Evolutionary conservation across 2,797 vertebrate species (phyloP), one percentile per base, ranked within the genome.

Genomic region (Acanthurus lineatus): DNA sequence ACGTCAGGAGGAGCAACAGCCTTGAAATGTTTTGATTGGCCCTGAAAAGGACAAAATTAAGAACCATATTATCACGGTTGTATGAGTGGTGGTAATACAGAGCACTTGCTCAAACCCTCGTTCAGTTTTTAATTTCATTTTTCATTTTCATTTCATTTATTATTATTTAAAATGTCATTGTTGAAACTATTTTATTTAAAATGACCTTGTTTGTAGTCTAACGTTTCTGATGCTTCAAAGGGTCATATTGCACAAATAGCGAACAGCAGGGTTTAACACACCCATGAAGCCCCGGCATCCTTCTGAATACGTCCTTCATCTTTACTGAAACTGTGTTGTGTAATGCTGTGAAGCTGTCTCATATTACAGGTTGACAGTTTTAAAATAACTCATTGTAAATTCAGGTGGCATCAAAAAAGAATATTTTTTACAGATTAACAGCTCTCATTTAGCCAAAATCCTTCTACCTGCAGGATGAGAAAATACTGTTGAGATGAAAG

Each of bases 401-500:
- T 58, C 25, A 42, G 60, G 32, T 40, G 45, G 42, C 20, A 69
- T 79, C 58, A 71, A 32, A 47, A 9, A 12, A 0, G 6, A 42
- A 12, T 7, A 35, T 2, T 14, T n/a, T 28, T 35, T 3, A 62
- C 10, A 72, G 63, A 69, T 79, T 16, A 77, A 77, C 62, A 66
- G n/a, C 44, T 56, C 16, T 59, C 70, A 52, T 79, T 38, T 12
- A 76, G 51, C 22, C 63, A 28, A 76, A 19, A 71, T 63, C 49
- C 20, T 32, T 72, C 74, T 38, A n/a, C 52, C 25, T 42, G 42
- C 16, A 75, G 81, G 77, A 83, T 86, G 45, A 79, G 45, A 79
- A 66, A 67, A 58, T 48, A 25, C 54, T 63, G 16, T 48, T 10
- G 57, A 69, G 60, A 73, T 72, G 52, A 78, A 66, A 69, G 15